Evolutionary conservation across 2,113 vertebrate species (phyloP), one percentile per base, ranked within the genome.

Genomic region (Thymallus thymallus): DNA sequence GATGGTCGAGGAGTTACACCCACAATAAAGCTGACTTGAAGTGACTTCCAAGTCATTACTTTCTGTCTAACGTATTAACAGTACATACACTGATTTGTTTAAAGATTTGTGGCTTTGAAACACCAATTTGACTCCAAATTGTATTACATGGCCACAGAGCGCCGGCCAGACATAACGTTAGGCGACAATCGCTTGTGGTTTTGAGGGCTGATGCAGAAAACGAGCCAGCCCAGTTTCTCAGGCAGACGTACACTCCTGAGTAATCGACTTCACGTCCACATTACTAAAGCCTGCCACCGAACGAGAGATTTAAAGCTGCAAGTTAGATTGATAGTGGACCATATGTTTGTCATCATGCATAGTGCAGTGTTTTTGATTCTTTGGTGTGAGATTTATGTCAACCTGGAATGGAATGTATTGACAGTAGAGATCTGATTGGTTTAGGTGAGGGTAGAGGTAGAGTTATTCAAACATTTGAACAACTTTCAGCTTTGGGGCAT

Each of bases 51-150:
- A 85, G 73, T 71, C 78, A 51, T 90, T 86, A 62, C 76, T 85
- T 82, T 81, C 76, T 81, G 81, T 90, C 84, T 80, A 80, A 41
- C 88, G 83, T 87, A 88, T 91, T 93, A 93, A 82, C 89, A 87
- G 88, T 78, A 88, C 82, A 75, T 80, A 88, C 93, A 93, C 81
- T 80, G 80, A 89, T 92, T 88, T 89, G 86, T 89, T 91, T 90
- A 87, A 89, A 90, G 84, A 88, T 89, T 85, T 91, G 90, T 84
- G 87, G 90, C 84, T 91, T 88, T 84, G 86, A 89, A 91, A 91
- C 82, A 86, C 75, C 81, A 81, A 68, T 84, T 82, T 83, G 13
- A 85, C 78, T 90, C 80, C 65, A 87, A 83, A 79, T 86, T 82
- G 87, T 88, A 89, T 87, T 81, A 82, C 77, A 73, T 63, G 81